Conservation (phyloP, 2,888 invertebrate genomes). For the Cryptus armator region DNA sequence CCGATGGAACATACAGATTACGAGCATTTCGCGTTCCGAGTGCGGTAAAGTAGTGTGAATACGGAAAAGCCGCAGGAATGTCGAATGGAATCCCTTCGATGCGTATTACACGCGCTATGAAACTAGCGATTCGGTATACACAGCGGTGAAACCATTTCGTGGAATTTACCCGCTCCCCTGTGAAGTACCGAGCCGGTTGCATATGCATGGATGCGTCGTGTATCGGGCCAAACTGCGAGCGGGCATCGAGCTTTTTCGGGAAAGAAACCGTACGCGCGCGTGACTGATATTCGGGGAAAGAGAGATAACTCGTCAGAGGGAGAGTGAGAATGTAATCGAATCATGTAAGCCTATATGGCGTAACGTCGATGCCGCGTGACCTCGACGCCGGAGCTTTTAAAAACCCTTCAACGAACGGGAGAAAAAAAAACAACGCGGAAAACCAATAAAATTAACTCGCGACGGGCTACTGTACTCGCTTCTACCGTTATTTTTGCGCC, state of each 20-base stretch:
- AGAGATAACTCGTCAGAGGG: neutral
- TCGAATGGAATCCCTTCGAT: slow-evolving; percentile 50
- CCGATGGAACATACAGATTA: neutral
- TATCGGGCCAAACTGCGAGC: slow-evolving; percentile 6
- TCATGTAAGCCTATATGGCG: slow-evolving; percentile 37
- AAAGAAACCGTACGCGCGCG: slow-evolving; percentile 19
- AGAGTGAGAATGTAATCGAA: slow-evolving; percentile 50
- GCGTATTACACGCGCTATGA: slow-evolving; percentile 48
- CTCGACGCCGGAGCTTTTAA: slow-evolving; percentile 51
- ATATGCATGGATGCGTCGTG: slow-evolving; percentile 10
- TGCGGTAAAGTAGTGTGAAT: slow-evolving; percentile 22
- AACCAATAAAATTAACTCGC: slow-evolving; percentile 54
- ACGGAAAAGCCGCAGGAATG: slow-evolving; percentile 49
- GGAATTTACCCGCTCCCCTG: slow-evolving; percentile 66
- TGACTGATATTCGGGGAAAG: neutral
- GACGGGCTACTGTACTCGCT: slow-evolving; percentile 12
- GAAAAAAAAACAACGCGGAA: slow-evolving; percentile 25
- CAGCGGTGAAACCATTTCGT: slow-evolving; percentile 42
- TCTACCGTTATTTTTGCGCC: slow-evolving; percentile 7
- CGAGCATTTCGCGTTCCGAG: neutral
- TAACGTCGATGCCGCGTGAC: slow-evolving; percentile 43
- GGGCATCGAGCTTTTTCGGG: neutral
- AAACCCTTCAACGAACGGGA: slow-evolving; percentile 43
- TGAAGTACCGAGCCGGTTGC: slow-evolving; percentile 25
- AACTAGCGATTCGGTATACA: neutral